These are phyloP conservation scores for Dynastes maya DNA, from an alignment of 2,888 invertebrate species.

Conservation along the genomic window DNA sequence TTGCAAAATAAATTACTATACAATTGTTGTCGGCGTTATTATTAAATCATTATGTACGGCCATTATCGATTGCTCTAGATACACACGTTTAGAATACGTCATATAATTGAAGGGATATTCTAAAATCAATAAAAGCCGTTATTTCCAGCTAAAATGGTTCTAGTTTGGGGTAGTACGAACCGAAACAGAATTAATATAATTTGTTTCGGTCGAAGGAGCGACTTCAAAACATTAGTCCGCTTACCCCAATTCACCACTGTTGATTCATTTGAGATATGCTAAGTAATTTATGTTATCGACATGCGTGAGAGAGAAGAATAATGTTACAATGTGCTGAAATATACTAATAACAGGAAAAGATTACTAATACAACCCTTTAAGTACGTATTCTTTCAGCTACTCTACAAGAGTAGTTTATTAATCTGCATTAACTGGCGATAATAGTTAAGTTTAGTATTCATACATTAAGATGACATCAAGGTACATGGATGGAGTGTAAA, in stretches of 20 bases:
- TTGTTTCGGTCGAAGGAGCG: slow-evolving; percentile 42
- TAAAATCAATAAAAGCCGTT: slow-evolving; percentile 48
- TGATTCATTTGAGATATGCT: slow-evolving; percentile 15
- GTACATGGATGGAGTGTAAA: too few species aligned
- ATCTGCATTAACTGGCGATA: too few species aligned
- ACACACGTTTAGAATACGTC: slow-evolving; percentile 49
- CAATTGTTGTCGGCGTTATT: slow-evolving; percentile 13
- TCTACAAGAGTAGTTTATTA: too few species aligned
- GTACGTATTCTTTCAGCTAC: too few species aligned
- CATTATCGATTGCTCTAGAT: slow-evolving; percentile 46
- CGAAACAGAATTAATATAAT: slow-evolving; percentile 48
- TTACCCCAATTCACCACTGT: slow-evolving; percentile 8
- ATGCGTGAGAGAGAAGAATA: background rate
- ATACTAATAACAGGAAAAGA: background rate
- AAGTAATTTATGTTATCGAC: slow-evolving; percentile 17
- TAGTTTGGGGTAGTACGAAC: slow-evolving; percentile 44
- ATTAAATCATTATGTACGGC: slow-evolving; percentile 29
- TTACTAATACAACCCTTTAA: too few species aligned
- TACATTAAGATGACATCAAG: too few species aligned
- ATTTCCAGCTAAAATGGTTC: slow-evolving; percentile 42
- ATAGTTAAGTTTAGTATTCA: too few species aligned
- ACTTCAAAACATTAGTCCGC: slow-evolving; percentile 37
- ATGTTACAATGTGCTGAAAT: background rate
- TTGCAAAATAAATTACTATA: slow-evolving; percentile 37
- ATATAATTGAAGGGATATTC: slow-evolving; percentile 48